These are phyloP conservation scores for Aphodius sticticus DNA, from an alignment of 2,888 invertebrate species.

Conservation along the genomic window DNA sequence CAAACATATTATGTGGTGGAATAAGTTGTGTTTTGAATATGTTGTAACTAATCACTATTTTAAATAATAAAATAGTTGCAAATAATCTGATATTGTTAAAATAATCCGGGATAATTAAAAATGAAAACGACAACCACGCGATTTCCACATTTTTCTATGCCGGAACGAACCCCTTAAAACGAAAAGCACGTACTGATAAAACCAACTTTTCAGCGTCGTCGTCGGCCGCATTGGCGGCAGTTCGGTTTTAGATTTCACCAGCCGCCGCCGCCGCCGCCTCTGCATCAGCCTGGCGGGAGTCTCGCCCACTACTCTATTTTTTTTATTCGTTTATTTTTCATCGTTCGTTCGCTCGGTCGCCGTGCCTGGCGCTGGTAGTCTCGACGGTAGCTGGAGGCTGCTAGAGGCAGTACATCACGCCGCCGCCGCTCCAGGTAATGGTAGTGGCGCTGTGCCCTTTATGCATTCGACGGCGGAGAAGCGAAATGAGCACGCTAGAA, in stretches of 20 bases:
- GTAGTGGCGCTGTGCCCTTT: background rate
- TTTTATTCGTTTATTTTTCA: constrained; percentile 4
- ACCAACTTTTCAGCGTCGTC: background rate
- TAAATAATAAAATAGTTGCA: too few species aligned
- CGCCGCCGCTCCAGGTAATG: background rate
- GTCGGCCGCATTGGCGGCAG: background rate
- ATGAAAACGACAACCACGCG: background rate
- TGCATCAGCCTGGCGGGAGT: background rate
- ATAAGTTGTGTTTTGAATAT: too few species aligned
- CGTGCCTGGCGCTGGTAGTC: background rate
- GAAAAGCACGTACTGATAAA: background rate
- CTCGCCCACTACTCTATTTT: background rate
- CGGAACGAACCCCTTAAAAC: background rate
- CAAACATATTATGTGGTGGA: too few species aligned
- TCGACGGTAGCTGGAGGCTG: background rate
- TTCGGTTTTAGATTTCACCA: background rate
- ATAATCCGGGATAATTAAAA: background rate
- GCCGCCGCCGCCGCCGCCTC: background rate
- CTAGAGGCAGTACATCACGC: background rate
- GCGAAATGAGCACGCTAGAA: constrained; percentile 4
- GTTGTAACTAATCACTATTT: too few species aligned
- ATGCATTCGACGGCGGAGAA: background rate
- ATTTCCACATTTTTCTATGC: background rate
- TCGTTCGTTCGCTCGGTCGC: constrained; percentile 4
- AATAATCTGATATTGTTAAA: background rate